Evolutionary conservation across 2,113 vertebrate genomes (phyloP).

Genomic region (Peromyscus maniculatus): DNA sequence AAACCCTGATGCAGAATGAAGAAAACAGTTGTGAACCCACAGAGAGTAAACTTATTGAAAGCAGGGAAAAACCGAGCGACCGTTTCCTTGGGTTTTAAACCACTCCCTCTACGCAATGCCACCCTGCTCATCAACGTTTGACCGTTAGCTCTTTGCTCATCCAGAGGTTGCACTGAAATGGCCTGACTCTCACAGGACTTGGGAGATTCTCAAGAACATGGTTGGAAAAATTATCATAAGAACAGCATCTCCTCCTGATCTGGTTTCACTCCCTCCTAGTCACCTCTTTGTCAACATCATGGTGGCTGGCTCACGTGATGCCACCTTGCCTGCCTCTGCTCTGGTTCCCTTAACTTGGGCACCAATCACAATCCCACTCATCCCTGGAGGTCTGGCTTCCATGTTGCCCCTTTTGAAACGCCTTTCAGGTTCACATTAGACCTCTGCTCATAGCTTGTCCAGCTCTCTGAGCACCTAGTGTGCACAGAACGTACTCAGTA

Average conservation of each 20-base stretch:
- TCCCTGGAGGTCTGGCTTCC: not conserved
- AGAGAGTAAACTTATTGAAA: slow-evolving; percentile 28
- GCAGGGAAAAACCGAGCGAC: slow-evolving; percentile 49
- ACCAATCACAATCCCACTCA: not conserved
- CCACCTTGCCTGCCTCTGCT: not conserved
- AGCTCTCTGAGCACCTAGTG: not conserved
- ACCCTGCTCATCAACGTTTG: not conserved
- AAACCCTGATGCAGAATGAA: slow-evolving; percentile 41
- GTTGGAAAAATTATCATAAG: slow-evolving; percentile 62
- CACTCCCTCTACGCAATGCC: not conserved
- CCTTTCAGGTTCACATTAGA: not conserved
- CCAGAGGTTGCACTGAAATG: slow-evolving; percentile 45
- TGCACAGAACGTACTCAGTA: not conserved
- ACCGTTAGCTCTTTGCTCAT: slow-evolving; percentile 55
- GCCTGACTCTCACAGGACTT: slow-evolving; percentile 31
- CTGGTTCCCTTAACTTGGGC: not conserved
- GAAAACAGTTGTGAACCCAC: slow-evolving; percentile 7
- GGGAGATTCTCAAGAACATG: slow-evolving; percentile 51
- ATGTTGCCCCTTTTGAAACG: slow-evolving; percentile 30
- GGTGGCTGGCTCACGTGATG: not conserved
- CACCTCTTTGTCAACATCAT: not conserved
- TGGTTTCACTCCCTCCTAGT: slow-evolving; percentile 2
- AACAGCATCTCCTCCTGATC: slow-evolving; percentile 57
- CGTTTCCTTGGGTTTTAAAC: slow-evolving; percentile 36
- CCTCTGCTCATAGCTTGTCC: not conserved